These are phyloP conservation scores for Tetranychus piercei DNA, from an alignment of 2,888 invertebrate genomes.

Conservation along the genomic window DNA sequence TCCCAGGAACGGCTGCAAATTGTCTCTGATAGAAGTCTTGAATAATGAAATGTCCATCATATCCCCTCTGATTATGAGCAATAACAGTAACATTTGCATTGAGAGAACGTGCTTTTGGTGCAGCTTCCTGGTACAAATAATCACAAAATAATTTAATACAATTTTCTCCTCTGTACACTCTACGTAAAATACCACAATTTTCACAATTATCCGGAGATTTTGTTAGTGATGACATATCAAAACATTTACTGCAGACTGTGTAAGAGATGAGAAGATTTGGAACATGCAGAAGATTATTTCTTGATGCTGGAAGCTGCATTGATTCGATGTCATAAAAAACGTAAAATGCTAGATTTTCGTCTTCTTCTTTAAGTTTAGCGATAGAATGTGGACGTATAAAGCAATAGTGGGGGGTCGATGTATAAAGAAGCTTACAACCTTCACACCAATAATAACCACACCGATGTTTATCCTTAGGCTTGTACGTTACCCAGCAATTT, in stretches of 20 bases:
- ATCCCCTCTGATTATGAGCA: slow-evolving; percentile 18
- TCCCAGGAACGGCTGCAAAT: background rate
- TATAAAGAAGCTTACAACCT: background rate
- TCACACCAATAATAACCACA: background rate
- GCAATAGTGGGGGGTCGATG: background rate
- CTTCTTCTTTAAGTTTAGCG: background rate
- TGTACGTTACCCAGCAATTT: background rate
- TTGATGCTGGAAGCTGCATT: background rate
- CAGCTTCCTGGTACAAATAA: slow-evolving; percentile 38
- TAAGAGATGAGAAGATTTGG: background rate
- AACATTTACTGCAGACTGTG: background rate
- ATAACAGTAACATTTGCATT: background rate
- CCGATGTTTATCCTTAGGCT: background rate
- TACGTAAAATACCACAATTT: background rate
- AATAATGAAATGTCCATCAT: slow-evolving; percentile 18
- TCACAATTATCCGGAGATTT: background rate
- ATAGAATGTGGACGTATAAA: background rate
- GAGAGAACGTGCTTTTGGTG: background rate
- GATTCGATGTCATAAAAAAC: slow-evolving; percentile 6
- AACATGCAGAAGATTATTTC: background rate
- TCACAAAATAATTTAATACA: slow-evolving; percentile 15
- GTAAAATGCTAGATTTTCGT: background rate
- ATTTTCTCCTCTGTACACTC: background rate
- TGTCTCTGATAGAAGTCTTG: slow-evolving; percentile 14
- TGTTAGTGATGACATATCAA: too few species aligned